Evolutionary conservation across 2,888 invertebrate genomes (phyloP), one percentile per base, ranked within the genome.

Genomic region (Meiosimyza decipiens): DNA sequence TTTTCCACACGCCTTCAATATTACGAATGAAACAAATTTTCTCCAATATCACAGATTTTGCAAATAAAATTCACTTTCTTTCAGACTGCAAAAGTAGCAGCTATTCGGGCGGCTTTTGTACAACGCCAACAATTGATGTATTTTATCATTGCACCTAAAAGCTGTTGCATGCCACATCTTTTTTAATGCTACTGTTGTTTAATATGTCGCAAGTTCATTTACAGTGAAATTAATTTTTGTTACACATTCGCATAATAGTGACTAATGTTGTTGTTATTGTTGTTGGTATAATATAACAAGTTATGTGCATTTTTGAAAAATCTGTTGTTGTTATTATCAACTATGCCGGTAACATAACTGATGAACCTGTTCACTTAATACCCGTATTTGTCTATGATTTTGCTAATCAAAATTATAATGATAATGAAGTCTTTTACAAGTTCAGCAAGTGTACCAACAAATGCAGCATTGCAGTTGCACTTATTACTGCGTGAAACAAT

Each of bases 1-100:
- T 74, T 75, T 70, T 72, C 64, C 51, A 67, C 62, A 71, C 71
- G 71, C 76, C 71, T 51, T 69, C 18, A 68, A 67, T 60, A 15
- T 47, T 50, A 51, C 66, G 75, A 79, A 79, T 78, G 78, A 79
- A 78, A 76, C 71, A 74, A 78, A 77, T 76, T 77, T 75, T 75
- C 76, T 73, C 73, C 74, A 71, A 75, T 73, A 75, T 73, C 72
- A 69, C 64, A 47, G 28, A 6, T 9, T 16, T 54, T n/a, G n/a
- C 33, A 13, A n/a, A n/a, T 28, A 52, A 70, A 70, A 40, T 70
- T 62, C 69, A 70, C 69, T 70, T 70, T 70, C 69, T 70, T 70
- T 62, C 22, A 40, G 51, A 70, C 52, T 52, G 16, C 22, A 16
- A 22, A 18, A 67, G 67, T 54, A 16, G 28, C 15, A 9, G 15